Evolutionary conservation across 2,113 vertebrate genomes (phyloP).

Genomic region (Scomber japonicus): DNA sequence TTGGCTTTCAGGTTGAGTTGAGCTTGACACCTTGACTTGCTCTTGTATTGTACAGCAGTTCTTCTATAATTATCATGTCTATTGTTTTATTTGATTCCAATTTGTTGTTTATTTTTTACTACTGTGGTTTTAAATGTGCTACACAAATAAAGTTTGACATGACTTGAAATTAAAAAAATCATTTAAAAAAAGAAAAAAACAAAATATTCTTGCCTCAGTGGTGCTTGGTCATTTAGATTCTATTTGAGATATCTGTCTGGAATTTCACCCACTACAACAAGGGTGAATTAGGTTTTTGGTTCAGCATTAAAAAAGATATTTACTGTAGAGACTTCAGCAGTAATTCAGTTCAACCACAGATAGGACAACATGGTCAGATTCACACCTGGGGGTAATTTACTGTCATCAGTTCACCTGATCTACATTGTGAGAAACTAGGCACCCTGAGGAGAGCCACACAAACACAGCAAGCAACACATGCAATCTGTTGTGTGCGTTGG

Average conservation of each 20-base stretch:
- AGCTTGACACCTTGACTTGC: too few species aligned
- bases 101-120: too few species aligned
- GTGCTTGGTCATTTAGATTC: not conserved
- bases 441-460: not conserved
- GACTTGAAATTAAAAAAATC: too few species aligned
- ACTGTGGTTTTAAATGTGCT: too few species aligned
- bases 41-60: too few species aligned
- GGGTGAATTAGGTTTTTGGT: not conserved
- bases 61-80: too few species aligned
- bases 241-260: not conserved
- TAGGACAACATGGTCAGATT: not conserved
- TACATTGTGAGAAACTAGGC: not conserved
- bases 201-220: not conserved
- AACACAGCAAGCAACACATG: not conserved
- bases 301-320: not conserved
- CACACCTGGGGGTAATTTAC: not conserved
- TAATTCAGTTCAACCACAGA: not conserved
- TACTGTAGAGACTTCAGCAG: too few species aligned
- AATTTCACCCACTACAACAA: not conserved
- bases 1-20: too few species aligned
- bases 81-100: too few species aligned
- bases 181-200: not conserved
- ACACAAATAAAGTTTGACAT: too few species aligned
- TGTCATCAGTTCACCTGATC: not conserved
- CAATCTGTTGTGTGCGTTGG: conserved; percentile 9